Percentiles rank a stretch among this genome's conserved stretches.
These are phyloP conservation scores for Palythoa grandiflora DNA, from an alignment of 92 coral and sea anemone genomes.

Conservation along the genomic window DNA sequence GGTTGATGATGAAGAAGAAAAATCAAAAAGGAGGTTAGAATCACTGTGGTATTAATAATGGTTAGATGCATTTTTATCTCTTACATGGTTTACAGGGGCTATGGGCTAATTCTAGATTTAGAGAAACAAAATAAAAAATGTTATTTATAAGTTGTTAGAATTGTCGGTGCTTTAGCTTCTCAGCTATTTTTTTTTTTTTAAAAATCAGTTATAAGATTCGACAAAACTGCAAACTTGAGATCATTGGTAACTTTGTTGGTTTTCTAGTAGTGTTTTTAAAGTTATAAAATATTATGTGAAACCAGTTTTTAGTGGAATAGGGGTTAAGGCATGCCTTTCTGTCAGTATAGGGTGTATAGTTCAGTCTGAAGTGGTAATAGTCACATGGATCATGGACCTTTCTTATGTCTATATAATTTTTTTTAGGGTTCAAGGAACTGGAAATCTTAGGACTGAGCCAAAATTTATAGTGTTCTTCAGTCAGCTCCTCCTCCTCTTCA, in stretches of 20 bases:
- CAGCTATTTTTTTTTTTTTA: not conserved
- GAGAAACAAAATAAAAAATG: slow-evolving; percentile 14
- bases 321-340: not conserved
- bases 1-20: slow-evolving; percentile 3
- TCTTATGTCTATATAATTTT: slow-evolving; percentile 10
- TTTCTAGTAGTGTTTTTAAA: slow-evolving; percentile 10
- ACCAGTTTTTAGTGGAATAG: not conserved
- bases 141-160: slow-evolving; percentile 12
- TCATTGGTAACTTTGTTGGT: slow-evolving; percentile 16
- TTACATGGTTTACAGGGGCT: slow-evolving; percentile 16
- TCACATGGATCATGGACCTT: slow-evolving; percentile 14
- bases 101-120: slow-evolving; percentile 22
- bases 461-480: slow-evolving; percentile 21
- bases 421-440: slow-evolving; percentile 26
- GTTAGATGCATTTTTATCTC: slow-evolving; percentile 19
- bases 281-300: slow-evolving; percentile 11
- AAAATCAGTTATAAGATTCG: not conserved
- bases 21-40: slow-evolving; percentile 16
- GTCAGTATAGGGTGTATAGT: slow-evolving; percentile 1
- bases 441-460: slow-evolving; percentile 27
- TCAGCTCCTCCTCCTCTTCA: slow-evolving; percentile 71
- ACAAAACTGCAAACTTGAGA: slow-evolving; percentile 6
- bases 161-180: slow-evolving; percentile 9
- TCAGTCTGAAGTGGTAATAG: slow-evolving; percentile 23
- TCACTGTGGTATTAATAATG: not conserved